A percentile compares a stretch with the other conserved stretches of the same genome.
Evolutionary conservation across 2,113 vertebrate genomes (phyloP).

Genomic region (Brachyhypopomus occidentalis): DNA sequence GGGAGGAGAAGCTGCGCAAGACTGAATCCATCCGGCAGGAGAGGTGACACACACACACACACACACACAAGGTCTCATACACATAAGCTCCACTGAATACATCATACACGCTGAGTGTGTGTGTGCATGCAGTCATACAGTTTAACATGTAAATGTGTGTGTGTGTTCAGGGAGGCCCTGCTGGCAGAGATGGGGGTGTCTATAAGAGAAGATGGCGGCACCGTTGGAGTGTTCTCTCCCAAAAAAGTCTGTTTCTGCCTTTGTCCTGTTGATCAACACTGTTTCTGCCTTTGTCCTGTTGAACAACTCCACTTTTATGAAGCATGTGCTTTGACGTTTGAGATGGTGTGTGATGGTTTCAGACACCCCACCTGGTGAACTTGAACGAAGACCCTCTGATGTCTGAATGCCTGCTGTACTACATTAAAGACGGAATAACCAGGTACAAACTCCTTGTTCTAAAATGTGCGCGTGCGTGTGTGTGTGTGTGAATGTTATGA

Average conservation of each 20-base stretch:
- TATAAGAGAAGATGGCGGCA: constrained; percentile 87
- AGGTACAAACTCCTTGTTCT: constrained; percentile 65
- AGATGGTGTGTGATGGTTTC: constrained; percentile 32
- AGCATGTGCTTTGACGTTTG: not conserved
- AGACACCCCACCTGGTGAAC: constrained; percentile 88
- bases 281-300: not conserved
- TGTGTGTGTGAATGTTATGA: not conserved
- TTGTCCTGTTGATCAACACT: not conserved
- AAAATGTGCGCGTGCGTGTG: not conserved
- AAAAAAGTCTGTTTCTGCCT: constrained; percentile 77
- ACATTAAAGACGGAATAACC: constrained; percentile 88
- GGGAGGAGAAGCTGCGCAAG: constrained; percentile 92
- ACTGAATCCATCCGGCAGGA: constrained; percentile 85
- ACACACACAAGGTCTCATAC: not conserved
- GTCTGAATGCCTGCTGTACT: constrained; percentile 88
- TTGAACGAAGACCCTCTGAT: constrained; percentile 88
- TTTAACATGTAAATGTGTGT: not conserved
- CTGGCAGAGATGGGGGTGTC: constrained; percentile 91
- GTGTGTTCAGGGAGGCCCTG: constrained; percentile 77
- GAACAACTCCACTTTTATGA: not conserved
- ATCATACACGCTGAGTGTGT: not conserved
- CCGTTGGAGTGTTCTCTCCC: constrained; percentile 88
- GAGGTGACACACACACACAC: constrained; percentile 57
- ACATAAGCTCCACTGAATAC: not conserved
- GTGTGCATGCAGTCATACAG: not conserved